A percentile compares a stretch with the other conserved stretches of the same genome.
phyloP scores from a whole-genome alignment of 2,113 vertebrate species.

The Bombycilla garrulus region DNA sequence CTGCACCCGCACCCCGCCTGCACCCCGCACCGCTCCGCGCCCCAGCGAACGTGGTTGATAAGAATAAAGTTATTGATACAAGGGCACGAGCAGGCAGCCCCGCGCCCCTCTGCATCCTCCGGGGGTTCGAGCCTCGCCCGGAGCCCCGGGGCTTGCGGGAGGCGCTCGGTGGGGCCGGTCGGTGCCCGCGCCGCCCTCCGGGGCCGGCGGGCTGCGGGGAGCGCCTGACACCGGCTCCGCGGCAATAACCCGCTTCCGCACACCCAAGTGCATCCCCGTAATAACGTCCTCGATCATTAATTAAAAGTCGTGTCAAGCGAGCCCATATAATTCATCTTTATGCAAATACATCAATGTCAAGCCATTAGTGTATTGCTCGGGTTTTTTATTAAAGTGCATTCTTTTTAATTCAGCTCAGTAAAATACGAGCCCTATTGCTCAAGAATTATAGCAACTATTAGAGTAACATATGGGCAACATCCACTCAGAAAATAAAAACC shows the following conservation, averaged over 20 bases:
- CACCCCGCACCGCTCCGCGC: not conserved
- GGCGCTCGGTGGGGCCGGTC: not conserved
- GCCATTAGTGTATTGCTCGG: conserved; percentile 88
- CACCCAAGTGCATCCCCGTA: conserved; percentile 81
- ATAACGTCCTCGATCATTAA: conserved; percentile 94
- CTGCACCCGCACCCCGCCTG: not conserved
- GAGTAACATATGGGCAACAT: conserved; percentile 90
- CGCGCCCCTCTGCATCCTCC: not conserved
- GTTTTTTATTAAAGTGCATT: conserved; percentile 92
- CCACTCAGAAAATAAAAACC: conserved; percentile 95
- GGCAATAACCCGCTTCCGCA: conserved; percentile 65
- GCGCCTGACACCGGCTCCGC: not conserved
- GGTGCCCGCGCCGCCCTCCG: not conserved
- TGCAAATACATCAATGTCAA: conserved; percentile 91
- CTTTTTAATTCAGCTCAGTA: conserved; percentile 86
- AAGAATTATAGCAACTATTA: conserved; percentile 98
- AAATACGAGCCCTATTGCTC: conserved; percentile 89
- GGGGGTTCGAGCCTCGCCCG: fast-evolving
- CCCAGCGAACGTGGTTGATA: not conserved
- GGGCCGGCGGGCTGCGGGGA: not conserved
- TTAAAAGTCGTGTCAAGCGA: conserved; percentile 92
- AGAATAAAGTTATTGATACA: not conserved
- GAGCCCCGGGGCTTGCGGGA: not conserved
- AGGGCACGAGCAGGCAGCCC: not conserved
- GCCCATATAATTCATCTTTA: conserved; percentile 91